Conservation (phyloP, 2,797 vertebrate species). For the Neoniphon sammara region DNA sequence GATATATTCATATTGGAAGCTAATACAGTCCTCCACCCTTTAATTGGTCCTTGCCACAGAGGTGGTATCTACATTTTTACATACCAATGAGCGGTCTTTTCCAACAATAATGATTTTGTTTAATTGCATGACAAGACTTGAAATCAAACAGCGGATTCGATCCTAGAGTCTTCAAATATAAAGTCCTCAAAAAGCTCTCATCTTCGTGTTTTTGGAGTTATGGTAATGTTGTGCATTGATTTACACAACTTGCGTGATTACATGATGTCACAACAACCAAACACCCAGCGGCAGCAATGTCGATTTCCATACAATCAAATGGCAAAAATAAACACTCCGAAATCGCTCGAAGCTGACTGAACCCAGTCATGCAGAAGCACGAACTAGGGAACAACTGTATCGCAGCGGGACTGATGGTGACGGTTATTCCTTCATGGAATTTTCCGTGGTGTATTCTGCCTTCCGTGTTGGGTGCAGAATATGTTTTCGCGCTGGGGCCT, state of each 20-base stretch:
- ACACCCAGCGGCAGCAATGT: constrained; percentile 27
- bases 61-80: not conserved
- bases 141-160: constrained; percentile 27
- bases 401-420: constrained; percentile 38
- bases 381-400: constrained; percentile 21
- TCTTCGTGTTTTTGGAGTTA: constrained; percentile 22
- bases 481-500: constrained; percentile 10
- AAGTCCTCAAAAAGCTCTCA: constrained; percentile 15
- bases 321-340: constrained; percentile 32
- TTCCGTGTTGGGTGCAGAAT: constrained; percentile 11
- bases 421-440: constrained; percentile 36
- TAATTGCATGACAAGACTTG: not conserved
- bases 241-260: constrained; percentile 48
- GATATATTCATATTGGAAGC: constrained; percentile 39
- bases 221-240: constrained; percentile 47
- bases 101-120: not conserved
- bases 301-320: constrained; percentile 63
- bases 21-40: not conserved
- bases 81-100: constrained; percentile 10
- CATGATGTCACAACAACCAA: constrained; percentile 41
- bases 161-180: not conserved
- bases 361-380: constrained; percentile 36
- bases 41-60: constrained; percentile 30
- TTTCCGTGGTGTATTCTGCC: not conserved
- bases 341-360: constrained; percentile 28